Base-by-base conservation (phyloP, 2,888 invertebrate species). In the Polietes domitor region DNA sequence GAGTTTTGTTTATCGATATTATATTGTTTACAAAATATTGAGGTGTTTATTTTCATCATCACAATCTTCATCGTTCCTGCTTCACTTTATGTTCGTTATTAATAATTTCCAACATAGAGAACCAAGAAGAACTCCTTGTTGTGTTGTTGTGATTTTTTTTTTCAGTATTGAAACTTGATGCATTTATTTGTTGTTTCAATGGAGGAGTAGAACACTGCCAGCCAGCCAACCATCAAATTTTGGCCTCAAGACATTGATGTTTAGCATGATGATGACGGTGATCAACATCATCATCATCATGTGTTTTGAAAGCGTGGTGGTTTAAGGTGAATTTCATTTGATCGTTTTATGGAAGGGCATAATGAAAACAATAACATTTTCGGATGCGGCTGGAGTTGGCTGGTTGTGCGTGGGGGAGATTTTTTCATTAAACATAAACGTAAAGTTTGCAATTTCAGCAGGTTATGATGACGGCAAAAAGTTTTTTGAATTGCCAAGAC, bases 241-340 rank as follows among this genome's bases (percentile, higher is more conserved):
- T 28, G 61, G 61, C 61, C 61, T 61, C 1, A 28, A 28, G 61
- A 28, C 61, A n/a, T 28, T 32, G 37, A 37, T 37, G 37, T 10
- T 37, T 7, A 37, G 10, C 10, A 37, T 37, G 32, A 32, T 32
- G 32, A 32, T 7, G 32, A 32, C 32, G 32, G 7, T 32, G 4
- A 3, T 32, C 32, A 32, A 32, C 17, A n/a, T 24, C 2, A 58
- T 58, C 58, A 28, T 53, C 7, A 53, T 21, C 21, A 6, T 58
- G 21, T 65, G 24, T 68, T 68, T 68, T 68, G 21, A 58, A 68
- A 68, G 41, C 28, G 68, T 83, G 81, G 65, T 73, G 68, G 77
- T 79, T 84, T 84, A 84, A 84, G 84, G 84, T 84, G 81, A 84
- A 84, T 76, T 84, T 79, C 32, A 84, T 81, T 26, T 76, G 81